Evolutionary conservation across 1,140 invertebrate genomes (phyloP).

Genomic region (Bacillus rossius): DNA sequence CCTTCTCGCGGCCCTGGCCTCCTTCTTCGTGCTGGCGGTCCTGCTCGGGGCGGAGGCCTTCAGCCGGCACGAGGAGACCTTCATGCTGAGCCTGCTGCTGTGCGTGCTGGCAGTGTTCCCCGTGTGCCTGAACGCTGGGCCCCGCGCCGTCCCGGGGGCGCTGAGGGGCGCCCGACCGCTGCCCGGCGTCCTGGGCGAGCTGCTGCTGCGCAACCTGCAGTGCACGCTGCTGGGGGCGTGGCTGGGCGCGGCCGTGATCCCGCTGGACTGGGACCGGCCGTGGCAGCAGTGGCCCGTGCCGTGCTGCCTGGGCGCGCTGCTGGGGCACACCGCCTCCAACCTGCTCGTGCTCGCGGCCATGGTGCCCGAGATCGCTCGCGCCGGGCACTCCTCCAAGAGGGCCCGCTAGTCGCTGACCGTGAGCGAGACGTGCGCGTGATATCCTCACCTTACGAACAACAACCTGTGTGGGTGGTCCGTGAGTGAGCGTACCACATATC

Average conservation of each 20-base stretch:
- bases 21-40: slow-evolving; percentile 57
- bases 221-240: slow-evolving; percentile 71
- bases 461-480: too few relatives aligned
- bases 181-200: slow-evolving; percentile 37
- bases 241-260: slow-evolving; percentile 81
- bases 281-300: slow-evolving; percentile 85
- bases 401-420: too few relatives aligned
- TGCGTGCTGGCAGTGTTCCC: slow-evolving; percentile 61
- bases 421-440: too few relatives aligned
- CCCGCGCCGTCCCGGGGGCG: slow-evolving; percentile 48
- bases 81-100: slow-evolving; percentile 61
- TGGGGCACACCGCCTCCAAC: slow-evolving; percentile 45
- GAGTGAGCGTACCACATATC: too few relatives aligned
- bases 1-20: slow-evolving; percentile 32
- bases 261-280: slow-evolving; percentile 86
- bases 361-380: neutral
- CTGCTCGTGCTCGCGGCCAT: neutral
- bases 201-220: slow-evolving; percentile 2
- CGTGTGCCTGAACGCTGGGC: slow-evolving; percentile 52
- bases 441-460: too few relatives aligned
- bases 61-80: slow-evolving; percentile 59
- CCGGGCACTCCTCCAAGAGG: too few relatives aligned
- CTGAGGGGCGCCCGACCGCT: slow-evolving; percentile 45
- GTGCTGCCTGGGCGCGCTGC: slow-evolving; percentile 60
- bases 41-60: slow-evolving; percentile 70